Evolutionary conservation across 2,797 vertebrate species (phyloP).

Genomic region (Dendrocincla tyrannina): DNA sequence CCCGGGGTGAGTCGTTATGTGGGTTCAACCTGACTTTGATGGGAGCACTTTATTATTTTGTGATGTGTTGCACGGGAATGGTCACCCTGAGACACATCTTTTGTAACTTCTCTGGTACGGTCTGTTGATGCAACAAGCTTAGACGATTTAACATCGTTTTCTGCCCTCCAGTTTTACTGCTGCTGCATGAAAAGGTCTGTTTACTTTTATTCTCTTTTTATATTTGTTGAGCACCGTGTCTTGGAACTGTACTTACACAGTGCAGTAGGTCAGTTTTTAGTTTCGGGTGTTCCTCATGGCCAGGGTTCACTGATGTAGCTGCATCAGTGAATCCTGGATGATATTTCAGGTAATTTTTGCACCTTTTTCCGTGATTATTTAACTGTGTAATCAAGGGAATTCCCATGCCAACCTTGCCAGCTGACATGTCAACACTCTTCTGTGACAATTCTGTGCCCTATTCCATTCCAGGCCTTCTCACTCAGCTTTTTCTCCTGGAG

Average conservation of each 20-base stretch:
- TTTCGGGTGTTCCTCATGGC: background rate
- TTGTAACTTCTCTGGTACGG: slow-evolving; percentile 39
- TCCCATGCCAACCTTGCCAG: background rate
- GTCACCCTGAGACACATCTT: slow-evolving; percentile 63
- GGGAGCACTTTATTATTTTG: slow-evolving; percentile 34
- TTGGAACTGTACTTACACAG: slow-evolving; percentile 1
- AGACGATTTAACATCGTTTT: slow-evolving; percentile 61
- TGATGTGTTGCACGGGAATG: slow-evolving; percentile 30
- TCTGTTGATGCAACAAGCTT: slow-evolving; percentile 52
- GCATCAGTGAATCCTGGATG: background rate
- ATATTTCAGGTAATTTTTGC: background rate
- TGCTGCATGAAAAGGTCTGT: slow-evolving; percentile 53
- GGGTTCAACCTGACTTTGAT: slow-evolving; percentile 48
- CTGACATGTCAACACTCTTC: background rate
- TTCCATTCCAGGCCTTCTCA: background rate
- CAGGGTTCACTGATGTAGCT: background rate
- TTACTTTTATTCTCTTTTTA: slow-evolving; percentile 59
- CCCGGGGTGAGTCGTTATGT: slow-evolving; percentile 37
- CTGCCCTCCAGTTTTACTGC: slow-evolving; percentile 66
- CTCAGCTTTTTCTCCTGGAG: background rate
- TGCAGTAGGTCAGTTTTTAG: background rate
- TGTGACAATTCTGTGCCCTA: background rate
- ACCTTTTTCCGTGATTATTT: background rate
- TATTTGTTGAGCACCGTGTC: slow-evolving; percentile 18
- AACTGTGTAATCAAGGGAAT: background rate